Evolutionary conservation across 2,113 vertebrate species (phyloP).

Genomic region (Gadus chalcogrammus): DNA sequence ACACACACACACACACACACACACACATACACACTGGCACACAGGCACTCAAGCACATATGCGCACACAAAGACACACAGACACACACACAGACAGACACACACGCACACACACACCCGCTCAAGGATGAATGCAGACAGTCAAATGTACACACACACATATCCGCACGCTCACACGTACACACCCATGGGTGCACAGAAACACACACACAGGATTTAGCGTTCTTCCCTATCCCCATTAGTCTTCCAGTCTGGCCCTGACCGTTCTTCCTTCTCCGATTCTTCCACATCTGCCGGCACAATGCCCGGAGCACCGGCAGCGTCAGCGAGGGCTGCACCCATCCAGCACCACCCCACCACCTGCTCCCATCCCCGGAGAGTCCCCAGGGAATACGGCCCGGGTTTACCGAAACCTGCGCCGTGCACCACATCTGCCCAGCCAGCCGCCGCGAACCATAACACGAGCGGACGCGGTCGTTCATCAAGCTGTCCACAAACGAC

Average conservation of each 20-base stretch:
- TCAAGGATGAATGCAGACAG: too few relatives aligned
- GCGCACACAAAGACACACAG: neutral
- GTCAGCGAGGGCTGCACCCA: neutral
- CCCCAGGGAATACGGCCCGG: neutral
- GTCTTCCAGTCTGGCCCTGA: neutral
- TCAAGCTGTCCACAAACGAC: slow-evolving; percentile 19
- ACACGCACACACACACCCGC: too few relatives aligned
- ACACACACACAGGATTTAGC: neutral
- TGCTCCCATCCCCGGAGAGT: neutral
- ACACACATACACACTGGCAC: slow-evolving; percentile 1
- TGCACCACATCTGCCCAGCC: neutral
- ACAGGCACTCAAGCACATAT: neutral
- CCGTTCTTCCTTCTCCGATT: neutral
- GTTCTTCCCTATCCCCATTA: neutral
- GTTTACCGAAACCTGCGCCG: neutral
- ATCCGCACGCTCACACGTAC: too few relatives aligned
- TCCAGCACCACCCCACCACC: neutral
- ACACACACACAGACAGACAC: too few relatives aligned
- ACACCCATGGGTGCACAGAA: neutral
- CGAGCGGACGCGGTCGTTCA: neutral
- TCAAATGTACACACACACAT: too few relatives aligned
- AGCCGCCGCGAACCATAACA: neutral
- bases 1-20: slow-evolving; percentile 4
- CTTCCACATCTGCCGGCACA: neutral
- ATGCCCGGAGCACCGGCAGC: neutral